Base-by-base conservation (phyloP, 2,888 invertebrate species). In the Chrysodeixis includens region DNA sequence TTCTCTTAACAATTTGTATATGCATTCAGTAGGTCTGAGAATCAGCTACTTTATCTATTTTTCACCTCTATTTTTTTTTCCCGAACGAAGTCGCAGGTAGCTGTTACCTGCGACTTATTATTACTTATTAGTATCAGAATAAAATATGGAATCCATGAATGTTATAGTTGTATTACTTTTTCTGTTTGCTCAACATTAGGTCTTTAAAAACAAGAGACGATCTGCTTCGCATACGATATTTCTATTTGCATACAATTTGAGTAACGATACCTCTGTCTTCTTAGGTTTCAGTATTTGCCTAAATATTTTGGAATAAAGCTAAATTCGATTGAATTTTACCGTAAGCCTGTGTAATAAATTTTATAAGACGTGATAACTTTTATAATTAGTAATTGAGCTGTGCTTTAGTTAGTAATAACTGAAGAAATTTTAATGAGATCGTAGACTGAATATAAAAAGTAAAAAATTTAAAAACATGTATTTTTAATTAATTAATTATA, bases 211-310 rank as follows among this genome's bases (percentile, higher is more conserved):
- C 8, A 10, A 53, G 16, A 56, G 51, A 30, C 20, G 22, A 30
- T 20, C 14, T 20, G 1, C 9, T 20, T 20, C 46, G 20, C 9
- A 60, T 63, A 69, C 56, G 59, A 56, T 63, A 68, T 62, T 62
- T 51, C 68, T 62, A 72, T 71, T 72, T 73, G 60, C 53, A 69
- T 30, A 63, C 64, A 72, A 64, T 68, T 73, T 69, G 51, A 22
- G 12, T 44, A 32, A 22, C 56, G 12, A 4, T 40, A 54, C 22
- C n/a, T 57, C 30, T 32, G 46, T 10, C 16, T 2, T 4, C 16
- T n/a, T n/a, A n/a, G 40, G n/a, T n/a, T 14, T 40, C 40, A 40
- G 30, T 30, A 30, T 30, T 30, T 30, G 30, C 8, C 12, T n/a
- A n/a, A 46, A 46, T 46, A 46, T 16, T 46, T 18, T 16, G 46